Evolutionary conservation across 1,140 invertebrate species (phyloP).

Genomic region (Drosophila rufa): DNA sequence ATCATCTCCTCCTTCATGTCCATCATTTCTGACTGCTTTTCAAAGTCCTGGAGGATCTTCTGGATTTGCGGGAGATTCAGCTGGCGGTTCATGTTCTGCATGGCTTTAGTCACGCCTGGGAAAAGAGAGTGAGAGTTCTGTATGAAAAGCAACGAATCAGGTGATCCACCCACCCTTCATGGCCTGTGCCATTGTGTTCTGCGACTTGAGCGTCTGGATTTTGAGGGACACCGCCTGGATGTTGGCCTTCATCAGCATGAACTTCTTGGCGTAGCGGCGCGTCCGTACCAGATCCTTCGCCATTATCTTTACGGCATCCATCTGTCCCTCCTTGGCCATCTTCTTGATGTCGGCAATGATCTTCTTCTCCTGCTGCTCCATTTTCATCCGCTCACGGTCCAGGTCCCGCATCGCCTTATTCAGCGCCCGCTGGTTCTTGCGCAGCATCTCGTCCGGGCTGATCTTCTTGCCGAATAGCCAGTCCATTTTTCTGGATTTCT

Average conservation of each 20-base stretch:
- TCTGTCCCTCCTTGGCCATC: constrained; percentile 99
- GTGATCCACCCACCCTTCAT: constrained; percentile 91
- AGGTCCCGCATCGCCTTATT: constrained; percentile 99
- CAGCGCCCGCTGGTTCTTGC: constrained; percentile 99
- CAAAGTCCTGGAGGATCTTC: constrained; percentile 99
- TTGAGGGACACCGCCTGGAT: constrained; percentile 99
- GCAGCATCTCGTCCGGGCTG: constrained; percentile 98
- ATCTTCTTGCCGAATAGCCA: constrained; percentile 98
- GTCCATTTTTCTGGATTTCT: constrained; percentile 89
- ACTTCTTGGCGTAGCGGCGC: constrained; percentile 98
- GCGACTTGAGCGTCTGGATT: constrained; percentile 98
- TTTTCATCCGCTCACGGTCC: constrained; percentile 96
- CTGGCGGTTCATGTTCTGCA: constrained; percentile 99
- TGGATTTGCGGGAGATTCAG: constrained; percentile 99
- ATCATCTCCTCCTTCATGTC: constrained; percentile 99
- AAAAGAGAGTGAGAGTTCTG: background rate
- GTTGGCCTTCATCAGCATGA: constrained; percentile 99
- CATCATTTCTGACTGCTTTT: constrained; percentile 99
- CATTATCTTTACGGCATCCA: constrained; percentile 99
- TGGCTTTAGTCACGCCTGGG: constrained; percentile 96
- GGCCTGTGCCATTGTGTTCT: constrained; percentile 99
- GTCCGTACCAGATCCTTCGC: constrained; percentile 99
- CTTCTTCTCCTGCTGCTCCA: constrained; percentile 99
- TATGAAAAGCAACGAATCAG: constrained; percentile 22
- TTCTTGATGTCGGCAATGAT: constrained; percentile 99